phyloP scores from a whole-genome alignment of 2,797 vertebrate species.

The Spea hammondii region DNA sequence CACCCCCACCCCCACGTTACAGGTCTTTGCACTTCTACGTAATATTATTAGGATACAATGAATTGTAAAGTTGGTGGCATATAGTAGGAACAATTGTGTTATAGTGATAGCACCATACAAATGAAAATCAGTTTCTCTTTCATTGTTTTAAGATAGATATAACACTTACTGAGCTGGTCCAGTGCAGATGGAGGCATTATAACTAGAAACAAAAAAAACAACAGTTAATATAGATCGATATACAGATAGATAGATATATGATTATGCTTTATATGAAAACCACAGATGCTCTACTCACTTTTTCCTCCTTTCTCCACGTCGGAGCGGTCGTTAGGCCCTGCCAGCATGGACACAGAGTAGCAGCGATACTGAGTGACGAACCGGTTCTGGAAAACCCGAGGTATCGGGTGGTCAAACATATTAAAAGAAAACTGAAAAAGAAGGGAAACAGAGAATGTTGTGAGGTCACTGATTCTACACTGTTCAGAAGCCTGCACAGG shows the following conservation, averaged over 20 bases:
- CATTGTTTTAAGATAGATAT: neutral
- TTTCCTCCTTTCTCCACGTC: conserved; percentile 99
- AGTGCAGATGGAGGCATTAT: conserved; percentile 98
- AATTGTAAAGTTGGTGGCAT: too few relatives aligned
- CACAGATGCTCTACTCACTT: conserved; percentile 72
- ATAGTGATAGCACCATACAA: too few relatives aligned
- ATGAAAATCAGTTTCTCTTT: neutral
- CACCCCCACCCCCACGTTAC: too few relatives aligned
- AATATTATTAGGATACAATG: too few relatives aligned
- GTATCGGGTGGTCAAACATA: conserved; percentile 87
- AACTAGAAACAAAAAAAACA: conserved; percentile 71
- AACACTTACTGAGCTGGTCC: conserved; percentile 96
- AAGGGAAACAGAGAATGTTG: neutral
- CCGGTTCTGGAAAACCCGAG: conserved; percentile 92
- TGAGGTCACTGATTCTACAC: neutral
- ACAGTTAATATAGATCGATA: neutral
- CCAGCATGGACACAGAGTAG: conserved; percentile 97
- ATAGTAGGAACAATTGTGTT: too few relatives aligned
- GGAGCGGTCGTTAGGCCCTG: conserved; percentile 95
- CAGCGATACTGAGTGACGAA: conserved; percentile 98
- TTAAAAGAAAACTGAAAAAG: conserved; percentile 73
- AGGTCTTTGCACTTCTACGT: too few relatives aligned
- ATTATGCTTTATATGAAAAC: neutral
- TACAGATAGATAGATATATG: neutral
- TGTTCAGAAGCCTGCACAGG: too few relatives aligned